These are phyloP conservation scores for Drosophila suzukii DNA, from an alignment of 1,140 invertebrate species.

Conservation along the genomic window DNA sequence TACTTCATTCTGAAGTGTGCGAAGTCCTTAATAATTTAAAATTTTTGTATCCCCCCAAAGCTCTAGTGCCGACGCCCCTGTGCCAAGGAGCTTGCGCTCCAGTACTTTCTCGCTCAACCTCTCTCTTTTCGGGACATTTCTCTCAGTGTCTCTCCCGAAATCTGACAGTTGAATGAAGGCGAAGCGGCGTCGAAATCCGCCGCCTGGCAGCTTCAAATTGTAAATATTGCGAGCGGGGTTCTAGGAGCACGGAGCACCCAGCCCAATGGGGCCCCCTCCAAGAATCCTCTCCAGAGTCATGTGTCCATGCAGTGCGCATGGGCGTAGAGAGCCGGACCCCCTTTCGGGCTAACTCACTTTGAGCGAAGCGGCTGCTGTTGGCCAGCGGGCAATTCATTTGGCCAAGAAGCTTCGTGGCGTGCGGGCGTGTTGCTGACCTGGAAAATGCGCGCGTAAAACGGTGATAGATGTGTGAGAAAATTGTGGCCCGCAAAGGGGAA, in stretches of 20 bases:
- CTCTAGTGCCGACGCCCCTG: conserved; percentile 24
- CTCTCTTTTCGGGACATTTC: conserved; percentile 2
- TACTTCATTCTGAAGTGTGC: no score
- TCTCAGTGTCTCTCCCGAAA: conserved; percentile 25
- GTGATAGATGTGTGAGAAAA: conserved; percentile 48
- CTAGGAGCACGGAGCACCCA: background rate
- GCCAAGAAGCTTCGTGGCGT: conserved; percentile 79
- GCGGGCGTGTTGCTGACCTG: conserved; percentile 69
- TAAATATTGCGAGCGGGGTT: conserved; percentile 62
- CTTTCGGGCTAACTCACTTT: conserved; percentile 17
- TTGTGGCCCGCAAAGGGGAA: conserved; percentile 43
- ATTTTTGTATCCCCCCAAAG: conserved; percentile 10
- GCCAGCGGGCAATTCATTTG: conserved; percentile 78
- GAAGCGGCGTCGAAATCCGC: conserved; percentile 36
- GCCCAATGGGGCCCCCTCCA: background rate
- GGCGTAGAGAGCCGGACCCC: conserved; percentile 6
- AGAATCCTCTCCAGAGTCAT: conserved; percentile 22
- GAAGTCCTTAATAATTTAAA: background rate
- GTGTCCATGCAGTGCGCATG: conserved; percentile 37
- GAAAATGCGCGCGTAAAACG: conserved; percentile 79
- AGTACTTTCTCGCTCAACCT: conserved; percentile 17
- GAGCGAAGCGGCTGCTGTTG: conserved; percentile 38
- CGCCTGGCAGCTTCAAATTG: conserved; percentile 58
- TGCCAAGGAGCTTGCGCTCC: conserved; percentile 1
- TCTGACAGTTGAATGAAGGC: conserved; percentile 62